A percentile compares a stretch with the other conserved stretches of the same genome.
Evolutionary conservation across 2,888 invertebrate genomes (phyloP).

Genomic region (Diarsia mendica): DNA sequence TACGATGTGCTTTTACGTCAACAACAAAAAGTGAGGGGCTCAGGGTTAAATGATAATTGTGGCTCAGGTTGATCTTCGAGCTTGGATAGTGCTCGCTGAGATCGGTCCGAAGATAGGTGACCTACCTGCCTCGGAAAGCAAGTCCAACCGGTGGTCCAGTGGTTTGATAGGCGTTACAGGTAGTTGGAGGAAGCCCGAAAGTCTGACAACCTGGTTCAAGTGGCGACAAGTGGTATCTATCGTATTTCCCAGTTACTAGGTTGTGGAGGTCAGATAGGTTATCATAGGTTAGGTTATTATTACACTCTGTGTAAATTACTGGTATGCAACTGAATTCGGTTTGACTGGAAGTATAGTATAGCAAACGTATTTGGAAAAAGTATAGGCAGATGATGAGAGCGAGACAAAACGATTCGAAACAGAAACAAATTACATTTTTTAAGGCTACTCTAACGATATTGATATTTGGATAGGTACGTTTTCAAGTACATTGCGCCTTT

Average conservation of each 20-base stretch:
- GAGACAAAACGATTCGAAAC: neutral
- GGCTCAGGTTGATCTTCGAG: neutral
- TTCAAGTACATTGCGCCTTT: slow-evolving; percentile 61
- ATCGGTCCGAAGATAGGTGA: too few species aligned
- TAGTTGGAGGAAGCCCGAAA: too few species aligned
- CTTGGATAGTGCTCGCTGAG: neutral
- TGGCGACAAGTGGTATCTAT: too few species aligned
- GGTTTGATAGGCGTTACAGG: too few species aligned
- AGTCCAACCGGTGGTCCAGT: too few species aligned
- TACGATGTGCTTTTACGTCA: neutral
- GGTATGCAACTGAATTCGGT: neutral
- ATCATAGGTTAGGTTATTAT: too few species aligned
- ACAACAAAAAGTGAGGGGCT: neutral
- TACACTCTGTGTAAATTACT: too few species aligned
- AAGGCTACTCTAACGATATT: neutral
- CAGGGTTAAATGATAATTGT: neutral
- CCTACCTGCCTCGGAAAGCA: too few species aligned
- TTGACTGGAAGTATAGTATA: neutral
- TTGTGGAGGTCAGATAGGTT: too few species aligned
- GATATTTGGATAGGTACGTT: slow-evolving; percentile 3
- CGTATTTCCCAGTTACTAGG: too few species aligned
- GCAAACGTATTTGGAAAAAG: neutral
- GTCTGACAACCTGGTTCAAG: too few species aligned
- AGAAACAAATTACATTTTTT: neutral
- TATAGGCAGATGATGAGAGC: neutral